Base-by-base conservation (phyloP, 1,140 invertebrate genomes). In the Druon quercuslanigerum region DNA sequence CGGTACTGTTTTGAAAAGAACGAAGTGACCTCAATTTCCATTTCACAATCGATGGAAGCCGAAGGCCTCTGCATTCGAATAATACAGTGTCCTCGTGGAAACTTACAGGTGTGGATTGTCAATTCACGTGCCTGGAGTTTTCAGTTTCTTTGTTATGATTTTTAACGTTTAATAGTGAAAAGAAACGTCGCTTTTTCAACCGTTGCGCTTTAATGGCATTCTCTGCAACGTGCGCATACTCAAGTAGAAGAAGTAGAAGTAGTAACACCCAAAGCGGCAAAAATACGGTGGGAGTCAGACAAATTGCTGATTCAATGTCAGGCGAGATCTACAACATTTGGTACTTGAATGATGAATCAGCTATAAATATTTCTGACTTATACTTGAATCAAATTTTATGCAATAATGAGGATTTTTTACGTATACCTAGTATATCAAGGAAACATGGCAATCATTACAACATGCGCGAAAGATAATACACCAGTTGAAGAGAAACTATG, bases 51-150 rank as follows among this genome's bases (percentile, higher is more conserved):
- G 60, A 66, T 25, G 40, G 60, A 8, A 66, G 60, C n/a, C 25
- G 60, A 66, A 66, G 60, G 60, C 33, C 60, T 66, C 17, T 60
- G 40, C 13, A 40, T 16, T 40, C n/a, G 33, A 46, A 40, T 46
- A 13, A 14, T 33, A 66, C 12, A 66, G 40, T 66, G 60, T 66
- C 60, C 60, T 66, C 60, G 60, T 66, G 60, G 14, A 66, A 66
- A 66, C 25, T 33, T 33, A 16, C 60, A 66, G 60, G 60, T 66
- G 60, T 66, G 60, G 60, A 66, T 66, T 66, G 20, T 66, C 33
- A 66, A 66, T 40, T 66, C 60, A 66, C 33, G 60, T 66, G 60
- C 60, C 60, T 66, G 33, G 60, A 40, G 60, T 66, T 66, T 66
- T 46, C 40, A 11, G 14, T 40, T 40, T 66, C 40, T n/a, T n/a